These are phyloP conservation scores for Mallotus villosus DNA, from an alignment of 2,797 vertebrate genomes.

Conservation along the genomic window DNA sequence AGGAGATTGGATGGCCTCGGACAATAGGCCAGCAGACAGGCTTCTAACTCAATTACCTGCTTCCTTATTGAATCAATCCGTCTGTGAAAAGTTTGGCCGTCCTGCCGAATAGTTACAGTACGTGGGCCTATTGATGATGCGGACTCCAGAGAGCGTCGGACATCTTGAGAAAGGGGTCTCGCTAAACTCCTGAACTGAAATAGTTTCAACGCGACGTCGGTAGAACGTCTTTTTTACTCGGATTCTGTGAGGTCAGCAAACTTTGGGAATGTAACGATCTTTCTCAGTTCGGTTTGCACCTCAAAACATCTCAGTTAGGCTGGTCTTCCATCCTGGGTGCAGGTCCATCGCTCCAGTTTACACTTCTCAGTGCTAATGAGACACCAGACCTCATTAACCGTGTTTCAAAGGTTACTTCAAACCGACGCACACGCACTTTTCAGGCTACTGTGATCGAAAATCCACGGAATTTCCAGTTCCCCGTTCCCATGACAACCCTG, in stretches of 20 bases:
- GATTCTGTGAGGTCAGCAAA: not conserved
- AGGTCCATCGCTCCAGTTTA: no score
- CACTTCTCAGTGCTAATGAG: no score
- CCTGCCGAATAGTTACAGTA: conserved; percentile 26
- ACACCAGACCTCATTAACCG: no score
- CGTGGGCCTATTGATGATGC: conserved; percentile 20
- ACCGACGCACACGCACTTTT: no score
- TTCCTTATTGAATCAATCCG: conserved; percentile 71
- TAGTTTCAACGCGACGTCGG: conserved; percentile 31
- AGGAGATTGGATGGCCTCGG: conserved; percentile 56
- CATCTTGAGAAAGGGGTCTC: conserved; percentile 40
- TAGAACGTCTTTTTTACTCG: not conserved
- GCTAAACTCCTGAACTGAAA: conserved; percentile 36
- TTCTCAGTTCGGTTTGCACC: not conserved
- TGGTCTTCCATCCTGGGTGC: no score
- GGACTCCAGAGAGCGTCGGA: conserved; percentile 5
- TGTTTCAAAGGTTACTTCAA: no score
- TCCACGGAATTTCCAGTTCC: no score
- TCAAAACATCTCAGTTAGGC: no score
- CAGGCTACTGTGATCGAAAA: no score
- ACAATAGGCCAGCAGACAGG: conserved; percentile 55
- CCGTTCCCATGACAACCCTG: no score
- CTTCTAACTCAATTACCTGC: conserved; percentile 68
- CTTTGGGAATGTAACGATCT: not conserved
- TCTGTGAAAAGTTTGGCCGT: conserved; percentile 50